Conservation (phyloP, 2,888 invertebrate species). For the Leistus spinibarbis region DNA sequence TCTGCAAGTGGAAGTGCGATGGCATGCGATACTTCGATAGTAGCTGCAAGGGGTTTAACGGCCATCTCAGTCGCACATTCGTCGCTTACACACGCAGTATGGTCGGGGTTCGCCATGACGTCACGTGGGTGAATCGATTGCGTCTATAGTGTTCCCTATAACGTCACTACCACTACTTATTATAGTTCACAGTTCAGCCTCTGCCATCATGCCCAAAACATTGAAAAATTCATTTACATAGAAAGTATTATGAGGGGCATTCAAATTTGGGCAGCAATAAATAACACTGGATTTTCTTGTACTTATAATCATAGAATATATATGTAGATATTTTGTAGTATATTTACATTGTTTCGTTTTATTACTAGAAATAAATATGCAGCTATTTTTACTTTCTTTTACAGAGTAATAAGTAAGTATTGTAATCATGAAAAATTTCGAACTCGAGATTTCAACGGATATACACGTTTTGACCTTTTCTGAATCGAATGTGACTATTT, state of each 20-base stretch:
- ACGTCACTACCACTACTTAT: background rate
- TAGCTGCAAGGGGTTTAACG: background rate
- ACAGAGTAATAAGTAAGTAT: too few species aligned
- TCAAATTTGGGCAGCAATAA: background rate
- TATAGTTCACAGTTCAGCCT: background rate
- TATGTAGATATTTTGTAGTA: too few species aligned
- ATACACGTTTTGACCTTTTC: too few species aligned
- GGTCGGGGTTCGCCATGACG: constrained; percentile 43
- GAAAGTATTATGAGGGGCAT: background rate
- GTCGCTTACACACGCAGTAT: background rate
- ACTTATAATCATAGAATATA: too few species aligned
- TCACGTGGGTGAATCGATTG: constrained; percentile 48
- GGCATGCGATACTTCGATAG: background rate
- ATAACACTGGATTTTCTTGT: too few species aligned
- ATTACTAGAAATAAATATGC: too few species aligned
- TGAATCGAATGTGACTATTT: too few species aligned
- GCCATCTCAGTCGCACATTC: background rate
- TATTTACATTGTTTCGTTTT: too few species aligned
- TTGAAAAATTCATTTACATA: background rate
- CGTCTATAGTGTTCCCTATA: background rate
- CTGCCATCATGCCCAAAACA: background rate
- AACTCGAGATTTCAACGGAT: too few species aligned
- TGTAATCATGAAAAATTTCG: too few species aligned
- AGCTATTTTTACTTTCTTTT: too few species aligned
- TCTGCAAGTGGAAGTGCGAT: background rate